Conservation (phyloP, 2,888 invertebrate genomes). For the Laothoe populi region DNA sequence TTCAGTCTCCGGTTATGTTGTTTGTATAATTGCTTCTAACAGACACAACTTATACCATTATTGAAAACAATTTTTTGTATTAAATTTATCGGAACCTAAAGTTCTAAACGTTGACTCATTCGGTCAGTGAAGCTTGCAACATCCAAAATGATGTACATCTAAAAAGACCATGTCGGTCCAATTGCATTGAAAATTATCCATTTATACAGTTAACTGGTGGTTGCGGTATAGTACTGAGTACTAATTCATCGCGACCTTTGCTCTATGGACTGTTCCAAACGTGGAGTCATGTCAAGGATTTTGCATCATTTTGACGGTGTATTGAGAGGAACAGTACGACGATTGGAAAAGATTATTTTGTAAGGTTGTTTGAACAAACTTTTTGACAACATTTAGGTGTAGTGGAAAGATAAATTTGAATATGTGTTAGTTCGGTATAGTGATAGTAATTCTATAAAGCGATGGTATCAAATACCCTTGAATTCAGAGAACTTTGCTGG, state of each 20-base stretch:
- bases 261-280: constrained; percentile 34
- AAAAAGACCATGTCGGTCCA: constrained; percentile 33
- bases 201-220: constrained; percentile 31
- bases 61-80: neutral
- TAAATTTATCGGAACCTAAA: too few relatives aligned
- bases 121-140: constrained; percentile 29
- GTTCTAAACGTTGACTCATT: constrained; percentile 27
- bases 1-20: too few relatives aligned
- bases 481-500: too few relatives aligned
- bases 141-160: constrained; percentile 14
- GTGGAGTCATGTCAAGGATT: constrained; percentile 44
- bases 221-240: constrained; percentile 31
- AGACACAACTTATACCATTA: too few relatives aligned
- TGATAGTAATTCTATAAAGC: neutral
- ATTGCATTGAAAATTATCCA: constrained; percentile 37
- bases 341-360: neutral
- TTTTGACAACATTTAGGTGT: neutral
- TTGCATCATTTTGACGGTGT: constrained; percentile 21
- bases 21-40: too few relatives aligned
- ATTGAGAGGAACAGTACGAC: constrained; percentile 1
- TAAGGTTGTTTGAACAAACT: neutral
- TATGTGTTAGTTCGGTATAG: neutral
- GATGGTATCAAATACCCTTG: too few relatives aligned
- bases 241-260: constrained; percentile 41
- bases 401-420: neutral